These are phyloP conservation scores for Xiphophorus hellerii DNA, from an alignment of 2,113 vertebrate genomes.

Conservation along the genomic window DNA sequence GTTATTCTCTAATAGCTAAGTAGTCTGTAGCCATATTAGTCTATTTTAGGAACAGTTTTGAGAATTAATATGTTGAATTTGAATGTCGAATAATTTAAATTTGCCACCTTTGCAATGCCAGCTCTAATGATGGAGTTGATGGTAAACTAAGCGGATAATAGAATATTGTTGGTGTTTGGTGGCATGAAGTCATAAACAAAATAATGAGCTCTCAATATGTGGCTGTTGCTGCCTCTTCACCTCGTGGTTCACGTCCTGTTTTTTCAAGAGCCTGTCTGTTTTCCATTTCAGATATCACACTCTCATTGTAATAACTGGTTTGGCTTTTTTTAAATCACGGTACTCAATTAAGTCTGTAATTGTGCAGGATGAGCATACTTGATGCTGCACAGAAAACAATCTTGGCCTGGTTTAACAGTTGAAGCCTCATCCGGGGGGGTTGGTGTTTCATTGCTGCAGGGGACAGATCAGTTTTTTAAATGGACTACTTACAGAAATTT, in stretches of 20 bases:
- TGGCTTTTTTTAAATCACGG: conserved; percentile 9
- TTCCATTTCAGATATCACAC: background rate
- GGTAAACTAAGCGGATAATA: too few relatives aligned
- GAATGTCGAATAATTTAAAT: too few relatives aligned
- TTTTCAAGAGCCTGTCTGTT: background rate
- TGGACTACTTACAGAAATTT: conserved; percentile 70
- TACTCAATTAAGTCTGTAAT: conserved; percentile 31
- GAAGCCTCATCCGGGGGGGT: conserved; percentile 42
- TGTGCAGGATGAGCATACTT: conserved; percentile 36
- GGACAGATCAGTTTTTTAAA: conserved; percentile 71
- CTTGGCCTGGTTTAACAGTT: conserved; percentile 59
- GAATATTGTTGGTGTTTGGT: background rate
- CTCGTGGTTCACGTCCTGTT: background rate
- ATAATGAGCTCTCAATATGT: background rate
- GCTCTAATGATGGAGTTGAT: too few relatives aligned
- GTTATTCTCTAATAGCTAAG: too few relatives aligned
- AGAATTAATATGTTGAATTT: too few relatives aligned
- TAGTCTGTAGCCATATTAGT: too few relatives aligned
- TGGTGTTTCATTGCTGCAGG: conserved; percentile 53
- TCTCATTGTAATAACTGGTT: conserved; percentile 21
- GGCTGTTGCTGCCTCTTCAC: background rate
- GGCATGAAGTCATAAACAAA: background rate
- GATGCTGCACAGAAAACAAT: conserved; percentile 48
- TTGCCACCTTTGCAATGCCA: too few relatives aligned
- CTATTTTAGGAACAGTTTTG: too few relatives aligned